Conservation (phyloP, 2,113 vertebrate genomes). For the Vicugna pacos region DNA sequence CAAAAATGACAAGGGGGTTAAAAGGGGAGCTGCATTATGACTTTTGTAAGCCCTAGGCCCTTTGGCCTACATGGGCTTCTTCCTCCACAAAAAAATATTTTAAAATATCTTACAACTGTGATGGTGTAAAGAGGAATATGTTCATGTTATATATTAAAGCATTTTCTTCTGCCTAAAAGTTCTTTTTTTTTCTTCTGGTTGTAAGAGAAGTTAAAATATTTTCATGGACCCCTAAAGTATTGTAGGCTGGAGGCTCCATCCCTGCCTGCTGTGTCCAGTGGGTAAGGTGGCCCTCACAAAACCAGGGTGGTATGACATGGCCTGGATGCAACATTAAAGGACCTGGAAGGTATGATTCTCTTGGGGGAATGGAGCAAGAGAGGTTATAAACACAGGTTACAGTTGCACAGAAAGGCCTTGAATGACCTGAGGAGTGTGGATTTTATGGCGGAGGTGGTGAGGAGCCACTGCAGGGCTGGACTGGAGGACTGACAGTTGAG, state of each 20-base stretch:
- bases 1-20: not conserved
- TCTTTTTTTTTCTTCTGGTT: not conserved
- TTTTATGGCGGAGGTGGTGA: not conserved
- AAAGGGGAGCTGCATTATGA: not conserved
- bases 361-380: not conserved
- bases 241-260: not conserved
- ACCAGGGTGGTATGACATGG: not conserved
- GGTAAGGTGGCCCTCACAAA: constrained; percentile 9
- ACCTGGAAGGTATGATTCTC: not conserved
- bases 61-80: not conserved
- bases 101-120: not conserved
- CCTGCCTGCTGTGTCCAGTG: not conserved
- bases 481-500: not conserved
- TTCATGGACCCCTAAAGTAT: not conserved
- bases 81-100: not conserved
- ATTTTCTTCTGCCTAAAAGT: not conserved
- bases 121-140: not conserved
- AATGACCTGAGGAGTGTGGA: not conserved
- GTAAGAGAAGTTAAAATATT: not conserved
- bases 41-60: not conserved
- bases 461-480: not conserved
- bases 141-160: not conserved
- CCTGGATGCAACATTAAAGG: not conserved
- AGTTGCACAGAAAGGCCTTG: not conserved
- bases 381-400: not conserved